Evolutionary conservation across 2,888 invertebrate genomes (phyloP), one percentile per base, ranked within the genome.

Genomic region (Caenorhabditis wallacei): DNA sequence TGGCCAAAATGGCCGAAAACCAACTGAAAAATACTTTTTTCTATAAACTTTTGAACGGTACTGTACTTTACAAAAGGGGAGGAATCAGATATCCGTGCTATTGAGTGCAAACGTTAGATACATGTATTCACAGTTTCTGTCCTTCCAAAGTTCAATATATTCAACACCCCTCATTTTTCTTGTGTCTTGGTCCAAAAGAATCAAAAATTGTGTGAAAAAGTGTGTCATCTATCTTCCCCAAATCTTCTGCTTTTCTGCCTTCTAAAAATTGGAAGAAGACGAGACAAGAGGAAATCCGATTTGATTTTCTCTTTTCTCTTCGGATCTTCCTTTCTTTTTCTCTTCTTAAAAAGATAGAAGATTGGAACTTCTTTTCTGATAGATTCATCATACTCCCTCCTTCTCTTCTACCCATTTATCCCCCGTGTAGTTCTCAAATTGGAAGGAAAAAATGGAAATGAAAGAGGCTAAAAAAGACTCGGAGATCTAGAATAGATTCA

Each of bases 271-370:
- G 35, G 16, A 8, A 2, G 59, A 40, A 54, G 57, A 64, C 66
- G 40, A 75, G 48, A 66, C 54, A 64, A 57, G 18, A 54, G 76
- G 76, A 76, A 76, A 76, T 76, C 69, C 76, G 76, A 76, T 76
- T 76, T 76, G 76, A 75, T 75, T 75, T 51, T 40, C 48, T 26
- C 18, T 24, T 37, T 43, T 22, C 35, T 66, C n/a, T 5, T 35
- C n/a, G 30, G 30, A 30, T 30, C 30, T 30, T 30, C 30, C 30
- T 30, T 30, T 30, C n/a, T n/a, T n/a, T n/a, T n/a, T n/a, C n/a
- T n/a, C 5, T 20, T 43, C 35, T 35, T 4, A 35, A 10, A 35
- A 35, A 35, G 10, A 30, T n/a, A 18, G 40, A 35, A 56, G 43
- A 43, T 11, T 3, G 2, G 40, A 40, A 69, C 54, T 26, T 61